These are phyloP conservation scores for Chloroceryle inda DNA, from an alignment of 2,797 vertebrate genomes.

Conservation along the genomic window DNA sequence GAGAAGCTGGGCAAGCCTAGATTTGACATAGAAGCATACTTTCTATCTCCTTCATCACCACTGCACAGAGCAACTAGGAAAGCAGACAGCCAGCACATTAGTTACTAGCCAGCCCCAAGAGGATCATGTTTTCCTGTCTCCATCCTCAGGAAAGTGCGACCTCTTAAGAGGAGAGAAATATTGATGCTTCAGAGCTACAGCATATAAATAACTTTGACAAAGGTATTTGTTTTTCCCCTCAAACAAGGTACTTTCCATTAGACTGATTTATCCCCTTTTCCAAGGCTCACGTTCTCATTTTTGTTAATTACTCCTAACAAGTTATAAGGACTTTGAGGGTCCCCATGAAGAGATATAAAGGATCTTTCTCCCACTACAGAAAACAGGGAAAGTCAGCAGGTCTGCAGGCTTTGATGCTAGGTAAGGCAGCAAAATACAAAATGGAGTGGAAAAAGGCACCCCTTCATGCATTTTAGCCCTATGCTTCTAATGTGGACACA, in stretches of 20 bases:
- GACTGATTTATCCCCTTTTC: not conserved
- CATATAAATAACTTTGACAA: not conserved
- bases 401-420: not conserved
- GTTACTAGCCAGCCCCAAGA: not conserved
- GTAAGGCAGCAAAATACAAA: not conserved
- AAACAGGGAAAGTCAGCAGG: not conserved
- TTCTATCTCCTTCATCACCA: not conserved
- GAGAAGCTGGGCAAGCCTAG: not conserved
- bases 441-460: rapidly evolving
- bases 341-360: not conserved
- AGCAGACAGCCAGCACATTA: not conserved
- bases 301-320: slow-evolving; percentile 25
- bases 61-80: not conserved
- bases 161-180: not conserved
- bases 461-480: not conserved
- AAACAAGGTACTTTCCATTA: not conserved
- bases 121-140: not conserved
- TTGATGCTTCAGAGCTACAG: not conserved
- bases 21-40: not conserved
- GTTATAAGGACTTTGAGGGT: not conserved
- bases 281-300: not conserved
- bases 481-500: rapidly evolving
- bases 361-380: not conserved
- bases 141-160: not conserved
- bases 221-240: not conserved